phyloP scores from a whole-genome alignment of 2,888 invertebrate species.

The Crematogaster levior region DNA sequence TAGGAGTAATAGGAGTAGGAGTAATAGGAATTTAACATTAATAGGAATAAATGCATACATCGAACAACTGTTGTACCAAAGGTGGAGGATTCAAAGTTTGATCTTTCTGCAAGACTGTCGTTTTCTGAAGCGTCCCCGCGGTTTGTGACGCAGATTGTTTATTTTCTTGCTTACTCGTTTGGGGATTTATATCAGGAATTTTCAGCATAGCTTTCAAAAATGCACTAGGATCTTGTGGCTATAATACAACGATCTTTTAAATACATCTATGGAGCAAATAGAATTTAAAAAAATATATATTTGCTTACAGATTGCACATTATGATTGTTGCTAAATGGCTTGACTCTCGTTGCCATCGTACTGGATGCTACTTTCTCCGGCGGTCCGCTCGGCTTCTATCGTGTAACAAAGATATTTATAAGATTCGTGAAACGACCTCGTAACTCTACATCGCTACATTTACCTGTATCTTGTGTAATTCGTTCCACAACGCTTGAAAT shows the following conservation, averaged over 20 bases:
- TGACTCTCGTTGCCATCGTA: slow-evolving; percentile 12
- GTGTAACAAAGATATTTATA: neutral
- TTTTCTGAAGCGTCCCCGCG: slow-evolving; percentile 9
- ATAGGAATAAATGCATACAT: slow-evolving; percentile 75
- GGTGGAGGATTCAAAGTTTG: slow-evolving; percentile 80
- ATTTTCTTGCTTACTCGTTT: slow-evolving; percentile 59
- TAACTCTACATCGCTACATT: slow-evolving; percentile 1
- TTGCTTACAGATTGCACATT: slow-evolving; percentile 56
- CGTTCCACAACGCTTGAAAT: slow-evolving; percentile 84
- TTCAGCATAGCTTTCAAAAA: slow-evolving; percentile 83
- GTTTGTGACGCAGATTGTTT: slow-evolving; percentile 38
- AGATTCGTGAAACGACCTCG: neutral
- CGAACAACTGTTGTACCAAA: slow-evolving; percentile 84
- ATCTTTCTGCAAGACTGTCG: slow-evolving; percentile 24
- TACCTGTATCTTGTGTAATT: slow-evolving; percentile 80
- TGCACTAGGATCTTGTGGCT: slow-evolving; percentile 83
- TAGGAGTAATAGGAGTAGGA: too few species aligned
- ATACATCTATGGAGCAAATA: neutral
- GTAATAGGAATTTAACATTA: too few species aligned
- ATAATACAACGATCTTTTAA: slow-evolving; percentile 44
- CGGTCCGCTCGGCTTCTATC: slow-evolving; percentile 4
- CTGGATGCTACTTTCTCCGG: neutral
- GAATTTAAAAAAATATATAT: neutral
- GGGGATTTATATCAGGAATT: slow-evolving; percentile 79
- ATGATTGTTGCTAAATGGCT: slow-evolving; percentile 35